These are phyloP conservation scores for Rattus norvegicus DNA, from an alignment of 2,113 vertebrate genomes.

Conservation along the genomic window GRCr8 NC_086024.1:127778001-127778500, in stretches of 20 bases:
- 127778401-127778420: not conserved
- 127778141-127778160: not conserved
- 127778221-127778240: not conserved
- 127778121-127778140: not conserved
- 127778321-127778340: not conserved
- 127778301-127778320: not conserved
- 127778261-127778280: not conserved
- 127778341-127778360: not conserved
- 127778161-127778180: not conserved
- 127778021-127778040: not conserved
- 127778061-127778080: not conserved
- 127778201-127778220: not conserved
- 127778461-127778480: not conserved
- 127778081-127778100: not conserved
- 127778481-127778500: conserved; percentile 14
- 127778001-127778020: not conserved
- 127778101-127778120: not conserved
- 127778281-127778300: not conserved
- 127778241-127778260: too few relatives aligned
- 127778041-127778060: not conserved
- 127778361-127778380: not conserved
- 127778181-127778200: not conserved
- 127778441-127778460: not conserved
- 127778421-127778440: not conserved
- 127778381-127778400: not conserved